These are phyloP conservation scores for Heterotilapia buettikoferi DNA, from an alignment of 2,113 vertebrate species.

Conservation along the genomic window DNA sequence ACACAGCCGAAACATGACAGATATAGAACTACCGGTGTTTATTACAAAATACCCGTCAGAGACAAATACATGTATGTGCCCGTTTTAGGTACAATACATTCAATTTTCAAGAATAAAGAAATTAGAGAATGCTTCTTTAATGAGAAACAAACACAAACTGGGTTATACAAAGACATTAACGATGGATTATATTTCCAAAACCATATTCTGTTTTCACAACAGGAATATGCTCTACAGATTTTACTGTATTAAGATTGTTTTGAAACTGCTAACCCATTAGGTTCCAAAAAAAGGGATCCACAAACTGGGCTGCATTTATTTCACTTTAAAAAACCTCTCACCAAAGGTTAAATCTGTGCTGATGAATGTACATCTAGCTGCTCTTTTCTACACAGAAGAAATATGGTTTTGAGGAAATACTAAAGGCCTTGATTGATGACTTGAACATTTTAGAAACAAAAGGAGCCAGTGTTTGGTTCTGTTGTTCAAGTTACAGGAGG, in stretches of 20 bases:
- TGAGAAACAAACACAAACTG: too few relatives aligned
- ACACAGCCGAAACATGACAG: too few relatives aligned
- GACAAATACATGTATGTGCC: too few relatives aligned
- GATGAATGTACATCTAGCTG: not conserved
- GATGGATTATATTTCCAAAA: not conserved
- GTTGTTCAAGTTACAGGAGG: not conserved
- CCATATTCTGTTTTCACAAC: not conserved
- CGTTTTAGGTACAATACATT: fast-evolving
- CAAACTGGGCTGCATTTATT: not conserved
- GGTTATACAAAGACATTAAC: too few relatives aligned
- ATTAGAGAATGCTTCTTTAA: fast-evolving
- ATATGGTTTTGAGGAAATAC: not conserved
- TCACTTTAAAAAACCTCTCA: not conserved
- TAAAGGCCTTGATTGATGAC: not conserved
- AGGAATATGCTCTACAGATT: fast-evolving
- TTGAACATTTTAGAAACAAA: not conserved
- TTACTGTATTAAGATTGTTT: fast-evolving
- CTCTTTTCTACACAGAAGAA: not conserved
- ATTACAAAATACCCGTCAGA: too few relatives aligned
- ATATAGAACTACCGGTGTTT: too few relatives aligned
- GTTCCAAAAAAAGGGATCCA: not conserved
- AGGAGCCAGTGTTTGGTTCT: not conserved
- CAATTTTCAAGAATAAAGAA: fast-evolving
- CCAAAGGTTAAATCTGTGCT: not conserved
- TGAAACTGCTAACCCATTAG: fast-evolving